Evolutionary conservation across 2,797 vertebrate genomes (phyloP).

Genomic region (Bucorvus abyssinicus): DNA sequence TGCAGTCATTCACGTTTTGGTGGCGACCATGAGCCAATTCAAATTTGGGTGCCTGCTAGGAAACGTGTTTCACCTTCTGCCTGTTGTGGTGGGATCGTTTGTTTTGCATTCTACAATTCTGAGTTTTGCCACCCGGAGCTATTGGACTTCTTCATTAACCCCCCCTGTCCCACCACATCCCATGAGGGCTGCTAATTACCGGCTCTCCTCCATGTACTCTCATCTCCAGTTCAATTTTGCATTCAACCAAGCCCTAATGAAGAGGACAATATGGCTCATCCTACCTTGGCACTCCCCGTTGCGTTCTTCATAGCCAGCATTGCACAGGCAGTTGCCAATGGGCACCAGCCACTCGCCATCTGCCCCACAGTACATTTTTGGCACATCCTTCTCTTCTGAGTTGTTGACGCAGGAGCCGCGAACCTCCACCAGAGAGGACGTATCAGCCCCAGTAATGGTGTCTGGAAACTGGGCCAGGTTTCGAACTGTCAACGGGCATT

Average conservation of each 20-base stretch:
- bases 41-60: slow-evolving; percentile 55
- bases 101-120: slow-evolving; percentile 61
- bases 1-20: slow-evolving; percentile 49
- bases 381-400: slow-evolving; percentile 95
- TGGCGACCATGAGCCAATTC: slow-evolving; percentile 16
- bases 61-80: slow-evolving; percentile 68
- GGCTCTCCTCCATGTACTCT: slow-evolving; percentile 79
- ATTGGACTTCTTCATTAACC: slow-evolving; percentile 77
- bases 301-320: slow-evolving; percentile 92
- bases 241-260: slow-evolving; percentile 63
- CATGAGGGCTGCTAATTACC: slow-evolving; percentile 84
- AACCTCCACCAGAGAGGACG: slow-evolving; percentile 95
- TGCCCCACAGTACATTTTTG: slow-evolving; percentile 98
- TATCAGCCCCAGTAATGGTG: slow-evolving; percentile 93
- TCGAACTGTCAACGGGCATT: slow-evolving; percentile 90
- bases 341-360: slow-evolving; percentile 98
- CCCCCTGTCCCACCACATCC: slow-evolving; percentile 80
- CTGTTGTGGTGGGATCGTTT: slow-evolving; percentile 41
- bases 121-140: slow-evolving; percentile 78
- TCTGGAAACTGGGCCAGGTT: slow-evolving; percentile 96
- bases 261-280: slow-evolving; percentile 66
- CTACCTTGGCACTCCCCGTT: slow-evolving; percentile 94
- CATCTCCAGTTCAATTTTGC: slow-evolving; percentile 82
- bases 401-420: slow-evolving; percentile 96
- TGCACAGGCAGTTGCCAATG: slow-evolving; percentile 96